Evolutionary conservation across 2,113 vertebrate genomes (phyloP).

Genomic region (Psilopogon haemacephalus): DNA sequence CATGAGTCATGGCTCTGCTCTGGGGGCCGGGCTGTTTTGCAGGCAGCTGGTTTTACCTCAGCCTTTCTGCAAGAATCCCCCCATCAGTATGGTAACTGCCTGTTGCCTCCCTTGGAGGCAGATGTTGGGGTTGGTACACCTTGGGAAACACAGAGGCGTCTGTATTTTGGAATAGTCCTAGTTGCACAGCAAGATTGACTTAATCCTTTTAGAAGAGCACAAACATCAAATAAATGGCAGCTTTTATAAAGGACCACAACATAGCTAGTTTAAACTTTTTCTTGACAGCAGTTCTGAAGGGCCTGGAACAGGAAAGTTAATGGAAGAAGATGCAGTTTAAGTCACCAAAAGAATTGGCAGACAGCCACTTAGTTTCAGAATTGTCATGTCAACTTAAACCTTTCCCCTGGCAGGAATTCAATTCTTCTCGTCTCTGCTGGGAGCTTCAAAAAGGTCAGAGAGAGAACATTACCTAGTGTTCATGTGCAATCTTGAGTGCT

Average conservation of each 20-base stretch:
- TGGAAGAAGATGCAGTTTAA: background rate
- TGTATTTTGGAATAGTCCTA: background rate
- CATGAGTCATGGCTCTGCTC: background rate
- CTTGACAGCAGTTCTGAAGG: background rate
- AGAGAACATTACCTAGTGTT: constrained; percentile 33
- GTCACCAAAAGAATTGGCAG: constrained; percentile 15
- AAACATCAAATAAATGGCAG: background rate
- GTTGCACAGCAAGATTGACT: background rate
- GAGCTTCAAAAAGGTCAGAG: constrained; percentile 54
- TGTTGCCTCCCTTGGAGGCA: background rate
- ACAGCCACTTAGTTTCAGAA: constrained; percentile 55
- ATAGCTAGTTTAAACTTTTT: background rate
- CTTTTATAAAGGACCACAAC: background rate
- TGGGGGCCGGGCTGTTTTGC: fast-evolving
- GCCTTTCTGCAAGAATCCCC: background rate
- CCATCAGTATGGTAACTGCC: background rate
- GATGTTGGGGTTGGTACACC: fast-evolving
- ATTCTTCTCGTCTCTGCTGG: constrained; percentile 47
- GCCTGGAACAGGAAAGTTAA: background rate
- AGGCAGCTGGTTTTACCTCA: background rate
- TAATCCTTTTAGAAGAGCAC: background rate
- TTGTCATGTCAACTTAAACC: constrained; percentile 51
- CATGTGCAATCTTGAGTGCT: background rate
- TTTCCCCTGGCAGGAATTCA: constrained; percentile 33
- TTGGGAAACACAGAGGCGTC: background rate